Base-by-base conservation (phyloP, 2,888 invertebrate genomes). In the Melitaea athalia region DNA sequence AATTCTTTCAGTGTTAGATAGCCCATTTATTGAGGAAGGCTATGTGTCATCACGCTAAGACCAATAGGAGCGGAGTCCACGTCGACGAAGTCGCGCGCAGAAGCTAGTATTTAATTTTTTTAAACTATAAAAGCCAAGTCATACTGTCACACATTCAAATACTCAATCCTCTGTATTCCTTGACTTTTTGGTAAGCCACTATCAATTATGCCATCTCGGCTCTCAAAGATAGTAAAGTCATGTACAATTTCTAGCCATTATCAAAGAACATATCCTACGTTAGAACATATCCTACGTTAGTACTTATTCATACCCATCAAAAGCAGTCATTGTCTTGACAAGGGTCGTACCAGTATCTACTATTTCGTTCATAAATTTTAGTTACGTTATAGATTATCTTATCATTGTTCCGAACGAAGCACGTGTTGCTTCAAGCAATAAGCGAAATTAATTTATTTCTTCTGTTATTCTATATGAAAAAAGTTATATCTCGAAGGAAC, bases 371-470 rank as follows among this genome's bases (percentile, higher is more conserved):
- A 17, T 52, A 49, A 52, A 59, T 70, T 67, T 61, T 60, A 70
- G 67, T 70, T 2, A 69, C 63, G 63, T 33, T 66, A 63, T 52
- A 66, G 62, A 59, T 66, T 55, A 66, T 66, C 69, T 66, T 45
- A 59, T 45, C 55, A 57, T 68, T 69, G 60, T 64, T 68, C 59
- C 49, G 45, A 71, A 62, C 42, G 65, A 71, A 45, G 68, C 66
- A 68, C 71, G 60, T 71, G 65, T 63, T 70, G 60, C 66, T 38
- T 49, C 45, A 11, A 63, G 52, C 62, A 45, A 47, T 5, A 52
- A 24, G 52, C 49, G 24, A 31, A 33, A 59, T 55, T 47, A 52
- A 31, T 66, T 60, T 66, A 49, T 61, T 68, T 61, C 43, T 61
- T 55, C 14, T 33, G 33, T 57, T 52, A 52, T 52, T 52, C 3